These are phyloP conservation scores for Mastomys natalensis DNA, from an alignment of 2,113 vertebrate species.

Conservation along the genomic window DNA sequence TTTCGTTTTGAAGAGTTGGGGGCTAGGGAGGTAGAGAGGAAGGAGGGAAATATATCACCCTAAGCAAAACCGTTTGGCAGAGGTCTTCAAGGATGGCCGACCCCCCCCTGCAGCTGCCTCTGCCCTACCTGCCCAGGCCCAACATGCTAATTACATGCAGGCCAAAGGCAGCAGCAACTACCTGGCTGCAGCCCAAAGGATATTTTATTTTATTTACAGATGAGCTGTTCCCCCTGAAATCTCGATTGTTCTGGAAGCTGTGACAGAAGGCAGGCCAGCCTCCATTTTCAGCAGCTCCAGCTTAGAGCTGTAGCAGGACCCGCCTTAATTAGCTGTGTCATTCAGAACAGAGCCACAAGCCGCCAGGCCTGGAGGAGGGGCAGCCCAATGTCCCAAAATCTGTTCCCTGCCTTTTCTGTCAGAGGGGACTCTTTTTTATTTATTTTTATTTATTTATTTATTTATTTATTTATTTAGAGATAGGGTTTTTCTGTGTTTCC, in stretches of 20 bases:
- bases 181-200: slow-evolving; percentile 82
- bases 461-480: no score
- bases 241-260: slow-evolving; percentile 71
- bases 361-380: slow-evolving; percentile 18
- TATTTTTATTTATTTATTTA: no score
- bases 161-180: slow-evolving; percentile 73
- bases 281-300: slow-evolving; percentile 42
- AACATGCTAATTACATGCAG: slow-evolving; percentile 74
- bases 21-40: not conserved
- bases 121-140: slow-evolving; percentile 9
- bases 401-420: not conserved
- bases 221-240: slow-evolving; percentile 81
- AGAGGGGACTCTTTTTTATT: not conserved
- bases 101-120: not conserved
- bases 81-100: not conserved
- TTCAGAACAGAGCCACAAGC: slow-evolving; percentile 58
- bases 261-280: slow-evolving; percentile 74
- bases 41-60: slow-evolving; percentile 28
- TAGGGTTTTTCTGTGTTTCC: no score
- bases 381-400: not conserved
- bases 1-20: slow-evolving; percentile 51
- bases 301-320: slow-evolving; percentile 54
- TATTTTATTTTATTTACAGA: slow-evolving; percentile 86
- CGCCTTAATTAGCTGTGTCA: slow-evolving; percentile 82
- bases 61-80: slow-evolving; percentile 47